phyloP scores from a whole-genome alignment of 1,140 invertebrate genomes.

The Drosophila baimaii region DNA sequence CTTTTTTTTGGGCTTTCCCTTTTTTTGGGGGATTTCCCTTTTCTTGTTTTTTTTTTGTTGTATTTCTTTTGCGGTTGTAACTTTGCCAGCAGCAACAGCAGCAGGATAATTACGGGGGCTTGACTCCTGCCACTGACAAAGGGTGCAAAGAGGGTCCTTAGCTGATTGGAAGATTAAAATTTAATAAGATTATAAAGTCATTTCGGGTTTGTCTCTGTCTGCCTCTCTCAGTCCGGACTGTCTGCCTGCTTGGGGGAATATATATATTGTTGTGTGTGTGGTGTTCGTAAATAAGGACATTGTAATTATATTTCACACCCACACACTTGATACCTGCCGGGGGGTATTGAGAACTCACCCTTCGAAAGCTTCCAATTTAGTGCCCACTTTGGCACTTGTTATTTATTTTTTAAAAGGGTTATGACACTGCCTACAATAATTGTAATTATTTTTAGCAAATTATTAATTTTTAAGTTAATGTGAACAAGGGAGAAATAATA shows the following conservation, averaged over 20 bases:
- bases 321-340: background rate
- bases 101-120: conserved; percentile 26
- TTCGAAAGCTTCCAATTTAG: background rate
- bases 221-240: background rate
- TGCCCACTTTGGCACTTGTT: background rate
- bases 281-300: conserved; percentile 13
- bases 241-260: background rate
- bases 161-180: conserved; percentile 62
- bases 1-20: conserved; percentile 7
- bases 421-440: too few species aligned
- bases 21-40: conserved; percentile 18
- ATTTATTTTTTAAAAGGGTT: background rate
- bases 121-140: conserved; percentile 38
- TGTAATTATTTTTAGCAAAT: too few species aligned
- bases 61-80: conserved; percentile 23
- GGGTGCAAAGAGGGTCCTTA: conserved; percentile 32
- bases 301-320: conserved; percentile 15
- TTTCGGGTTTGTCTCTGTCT: conserved; percentile 24
- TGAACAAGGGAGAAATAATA: too few species aligned
- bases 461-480: too few species aligned
- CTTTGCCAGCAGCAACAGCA: conserved; percentile 14
- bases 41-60: conserved; percentile 7
- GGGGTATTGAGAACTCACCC: too few species aligned
- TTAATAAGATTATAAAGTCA: conserved; percentile 64
- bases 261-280: background rate